Percentiles rank a stretch among this genome's conserved stretches.
These are phyloP conservation scores for Moxostoma hubbsi DNA, from an alignment of 2,797 vertebrate species.

Conservation along the genomic window DNA sequence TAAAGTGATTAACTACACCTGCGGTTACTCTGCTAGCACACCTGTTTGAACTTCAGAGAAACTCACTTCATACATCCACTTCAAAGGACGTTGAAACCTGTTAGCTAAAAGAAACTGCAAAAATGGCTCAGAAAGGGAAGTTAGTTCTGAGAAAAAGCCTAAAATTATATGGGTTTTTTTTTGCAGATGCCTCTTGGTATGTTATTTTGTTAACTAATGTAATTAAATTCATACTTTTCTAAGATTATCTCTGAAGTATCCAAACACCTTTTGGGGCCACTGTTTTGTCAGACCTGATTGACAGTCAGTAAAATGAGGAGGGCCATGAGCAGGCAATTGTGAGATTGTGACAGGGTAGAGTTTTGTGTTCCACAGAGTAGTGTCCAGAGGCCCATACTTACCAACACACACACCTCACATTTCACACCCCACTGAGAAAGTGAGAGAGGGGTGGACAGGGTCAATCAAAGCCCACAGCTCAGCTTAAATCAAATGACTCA, in stretches of 20 bases:
- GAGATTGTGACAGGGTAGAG: neutral
- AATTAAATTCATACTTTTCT: neutral
- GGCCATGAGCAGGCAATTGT: neutral
- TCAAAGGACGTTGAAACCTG: neutral
- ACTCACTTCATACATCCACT: too few species aligned
- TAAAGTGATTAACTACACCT: too few species aligned
- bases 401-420: slow-evolving; percentile 51
- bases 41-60: neutral
- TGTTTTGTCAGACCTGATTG: neutral
- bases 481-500: slow-evolving; percentile 9
- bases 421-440: slow-evolving; percentile 49
- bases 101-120: neutral
- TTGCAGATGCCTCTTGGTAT: neutral
- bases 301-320: neutral
- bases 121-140: neutral
- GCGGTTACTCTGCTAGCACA: neutral
- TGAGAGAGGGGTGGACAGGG: slow-evolving; percentile 1
- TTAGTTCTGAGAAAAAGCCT: neutral
- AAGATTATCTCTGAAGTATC: neutral
- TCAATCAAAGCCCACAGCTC: slow-evolving; percentile 14
- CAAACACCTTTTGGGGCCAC: neutral
- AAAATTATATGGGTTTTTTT: neutral
- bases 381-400: neutral
- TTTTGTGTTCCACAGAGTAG: slow-evolving; percentile 24
- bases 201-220: neutral